Evolutionary conservation across 2,888 invertebrate species (phyloP).

Genomic region (Dendrolimus houi): DNA sequence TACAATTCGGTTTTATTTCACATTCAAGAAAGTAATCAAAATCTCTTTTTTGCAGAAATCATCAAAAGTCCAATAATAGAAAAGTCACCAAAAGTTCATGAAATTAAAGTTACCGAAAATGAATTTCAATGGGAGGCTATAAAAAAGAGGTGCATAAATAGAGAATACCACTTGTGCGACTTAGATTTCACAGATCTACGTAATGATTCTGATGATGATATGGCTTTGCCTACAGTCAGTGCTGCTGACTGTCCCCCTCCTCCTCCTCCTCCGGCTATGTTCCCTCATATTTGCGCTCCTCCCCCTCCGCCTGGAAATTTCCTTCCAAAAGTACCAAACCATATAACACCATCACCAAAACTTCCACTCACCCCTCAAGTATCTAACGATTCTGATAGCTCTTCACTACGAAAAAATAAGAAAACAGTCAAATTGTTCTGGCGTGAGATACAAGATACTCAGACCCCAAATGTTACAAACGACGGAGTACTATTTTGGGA

Average conservation of each 20-base stretch:
- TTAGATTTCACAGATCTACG: conserved; percentile 97
- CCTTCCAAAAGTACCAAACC: conserved; percentile 14
- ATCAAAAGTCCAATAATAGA: conserved; percentile 83
- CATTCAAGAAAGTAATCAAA: too few species aligned
- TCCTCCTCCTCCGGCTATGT: conserved; percentile 81
- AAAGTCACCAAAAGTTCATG: conserved; percentile 78
- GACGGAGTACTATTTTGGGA: conserved; percentile 92
- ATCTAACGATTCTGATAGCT: conserved; percentile 58
- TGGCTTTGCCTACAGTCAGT: conserved; percentile 80
- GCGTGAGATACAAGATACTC: conserved; percentile 93
- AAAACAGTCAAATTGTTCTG: conserved; percentile 99
- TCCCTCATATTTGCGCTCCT: conserved; percentile 62
- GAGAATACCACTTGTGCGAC: conserved; percentile 91
- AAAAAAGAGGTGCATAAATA: conserved; percentile 80
- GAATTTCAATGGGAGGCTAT: conserved; percentile 97
- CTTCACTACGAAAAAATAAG: conserved; percentile 88
- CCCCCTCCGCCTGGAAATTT: conserved; percentile 72
- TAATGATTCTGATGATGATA: conserved; percentile 91
- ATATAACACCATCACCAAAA: conserved; percentile 40
- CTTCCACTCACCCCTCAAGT: conserved; percentile 44
- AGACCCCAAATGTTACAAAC: conserved; percentile 72
- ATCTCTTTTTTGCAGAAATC: conserved; percentile 68
- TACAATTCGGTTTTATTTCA: too few species aligned
- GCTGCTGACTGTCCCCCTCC: conserved; percentile 85
- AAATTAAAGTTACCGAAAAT: conserved; percentile 92